A percentile compares a stretch with the other conserved stretches of the same genome.
These are phyloP conservation scores for Campoletis raptor DNA, from an alignment of 2,888 invertebrate genomes.

Conservation along the genomic window DNA sequence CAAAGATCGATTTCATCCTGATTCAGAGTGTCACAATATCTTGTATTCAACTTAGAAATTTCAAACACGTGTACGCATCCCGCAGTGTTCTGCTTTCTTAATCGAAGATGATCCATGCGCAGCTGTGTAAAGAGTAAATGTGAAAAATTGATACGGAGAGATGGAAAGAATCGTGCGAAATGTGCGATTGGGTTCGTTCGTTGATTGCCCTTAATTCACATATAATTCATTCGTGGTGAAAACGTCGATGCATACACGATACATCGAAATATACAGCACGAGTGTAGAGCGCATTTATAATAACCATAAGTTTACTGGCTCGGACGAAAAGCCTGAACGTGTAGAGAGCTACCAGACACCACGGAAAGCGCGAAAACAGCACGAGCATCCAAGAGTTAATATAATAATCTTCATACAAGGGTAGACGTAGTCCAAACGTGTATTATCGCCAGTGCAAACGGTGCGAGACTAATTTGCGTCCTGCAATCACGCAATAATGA, in stretches of 20 bases:
- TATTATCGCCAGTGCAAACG: slow-evolving; percentile 71
- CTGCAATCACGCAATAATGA: slow-evolving; percentile 77
- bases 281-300: slow-evolving; percentile 47
- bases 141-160: slow-evolving; percentile 9
- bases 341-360: slow-evolving; percentile 58
- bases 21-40: slow-evolving; percentile 59
- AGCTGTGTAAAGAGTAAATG: slow-evolving; percentile 1
- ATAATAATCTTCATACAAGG: slow-evolving; percentile 74
- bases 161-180: slow-evolving; percentile 29
- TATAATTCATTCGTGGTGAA: slow-evolving; percentile 75
- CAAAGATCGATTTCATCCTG: slow-evolving; percentile 59
- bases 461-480: slow-evolving; percentile 76
- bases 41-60: slow-evolving; percentile 8
- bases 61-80: slow-evolving; percentile 24
- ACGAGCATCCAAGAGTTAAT: slow-evolving; percentile 73
- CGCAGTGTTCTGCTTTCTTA: slow-evolving; percentile 44
- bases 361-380: slow-evolving; percentile 39
- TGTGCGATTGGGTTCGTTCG: slow-evolving; percentile 50
- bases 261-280: slow-evolving; percentile 12
- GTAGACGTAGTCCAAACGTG: slow-evolving; percentile 50
- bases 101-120: slow-evolving; percentile 32
- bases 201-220: slow-evolving; percentile 79
- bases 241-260: slow-evolving; percentile 11
- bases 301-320: slow-evolving; percentile 31
- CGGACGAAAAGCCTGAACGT: slow-evolving; percentile 25